These are phyloP conservation scores for Lepus oiostolus DNA, from an alignment of 2,797 vertebrate species.

Conservation along the genomic window DNA sequence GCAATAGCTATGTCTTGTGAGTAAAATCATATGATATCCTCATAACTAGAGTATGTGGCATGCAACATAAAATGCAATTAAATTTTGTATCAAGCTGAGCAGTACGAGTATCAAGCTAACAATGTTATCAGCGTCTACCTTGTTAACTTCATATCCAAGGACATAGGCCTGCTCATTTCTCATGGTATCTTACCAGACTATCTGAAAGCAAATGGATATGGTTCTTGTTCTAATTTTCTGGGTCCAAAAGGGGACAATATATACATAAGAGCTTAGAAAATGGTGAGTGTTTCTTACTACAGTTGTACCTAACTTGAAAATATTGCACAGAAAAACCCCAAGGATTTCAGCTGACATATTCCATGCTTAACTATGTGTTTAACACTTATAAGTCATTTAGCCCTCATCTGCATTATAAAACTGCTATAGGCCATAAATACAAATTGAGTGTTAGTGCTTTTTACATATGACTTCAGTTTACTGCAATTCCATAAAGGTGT, in stretches of 20 bases:
- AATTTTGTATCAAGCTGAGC: conserved; percentile 17
- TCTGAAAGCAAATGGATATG: conserved; percentile 58
- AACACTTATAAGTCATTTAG: conserved; percentile 84
- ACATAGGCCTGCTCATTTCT: conserved; percentile 13
- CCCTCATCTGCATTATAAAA: conserved; percentile 82
- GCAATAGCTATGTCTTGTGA: neutral
- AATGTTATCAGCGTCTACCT: conserved; percentile 55
- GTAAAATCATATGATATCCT: conserved; percentile 53
- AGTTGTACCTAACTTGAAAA: conserved; percentile 21
- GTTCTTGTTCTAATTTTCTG: conserved; percentile 42
- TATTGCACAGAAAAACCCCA: neutral
- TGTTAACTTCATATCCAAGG: conserved; percentile 47
- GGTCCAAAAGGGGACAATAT: conserved; percentile 11
- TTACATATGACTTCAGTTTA: conserved; percentile 81
- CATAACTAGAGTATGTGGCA: neutral
- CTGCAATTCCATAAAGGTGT: conserved; percentile 87
- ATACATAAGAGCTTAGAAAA: neutral
- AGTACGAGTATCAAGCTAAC: neutral
- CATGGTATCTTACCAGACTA: conserved; percentile 48
- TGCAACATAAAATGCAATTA: neutral
- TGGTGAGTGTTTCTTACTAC: neutral
- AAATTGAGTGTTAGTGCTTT: conserved; percentile 81
- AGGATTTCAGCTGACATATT: conserved; percentile 47
- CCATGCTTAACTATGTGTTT: conserved; percentile 77
- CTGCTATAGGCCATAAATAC: conserved; percentile 81